phyloP scores from a whole-genome alignment of 2,797 vertebrate genomes.

The Microctenopoma steveboyesi region DNA sequence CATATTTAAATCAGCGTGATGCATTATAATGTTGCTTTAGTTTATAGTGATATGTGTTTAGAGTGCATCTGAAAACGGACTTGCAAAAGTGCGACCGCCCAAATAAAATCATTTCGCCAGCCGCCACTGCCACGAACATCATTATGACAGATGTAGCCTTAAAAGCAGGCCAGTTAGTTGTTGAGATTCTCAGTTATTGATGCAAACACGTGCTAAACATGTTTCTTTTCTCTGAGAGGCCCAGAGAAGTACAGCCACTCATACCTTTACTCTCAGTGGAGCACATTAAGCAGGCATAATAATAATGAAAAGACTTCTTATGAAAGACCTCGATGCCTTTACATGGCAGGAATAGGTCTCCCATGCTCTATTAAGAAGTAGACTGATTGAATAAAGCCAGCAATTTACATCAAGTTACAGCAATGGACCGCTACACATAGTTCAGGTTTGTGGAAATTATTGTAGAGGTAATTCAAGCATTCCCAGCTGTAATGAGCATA shows the following conservation, averaged over 20 bases:
- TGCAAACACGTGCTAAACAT: conserved; percentile 5
- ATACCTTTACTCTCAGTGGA: neutral
- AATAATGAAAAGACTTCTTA: conserved; percentile 19
- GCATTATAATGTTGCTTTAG: too few relatives aligned
- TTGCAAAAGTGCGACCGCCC: too few relatives aligned
- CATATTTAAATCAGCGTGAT: too few relatives aligned
- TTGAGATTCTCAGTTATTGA: conserved; percentile 6
- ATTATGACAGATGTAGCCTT: conserved; percentile 4
- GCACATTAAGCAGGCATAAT: conserved; percentile 27
- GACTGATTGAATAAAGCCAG: conserved; percentile 24
- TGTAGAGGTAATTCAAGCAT: conserved; percentile 26
- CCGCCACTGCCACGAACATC: neutral
- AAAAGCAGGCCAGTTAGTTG: conserved; percentile 9
- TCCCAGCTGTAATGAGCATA: conserved; percentile 32
- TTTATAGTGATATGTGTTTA: too few relatives aligned
- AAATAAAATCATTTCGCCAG: too few relatives aligned
- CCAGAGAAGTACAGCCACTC: conserved; percentile 9
- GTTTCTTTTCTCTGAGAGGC: neutral
- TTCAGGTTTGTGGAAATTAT: conserved; percentile 30
- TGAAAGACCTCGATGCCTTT: conserved; percentile 16
- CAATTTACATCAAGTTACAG: conserved; percentile 18
- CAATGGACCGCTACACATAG: neutral
- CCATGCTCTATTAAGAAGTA: conserved; percentile 9
- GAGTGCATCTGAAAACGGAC: too few relatives aligned
- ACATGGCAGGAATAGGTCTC: conserved; percentile 8